A percentile compares a stretch with the other conserved stretches of the same genome.
Evolutionary conservation across 2,113 vertebrate genomes (phyloP).

Genomic region (Rhabdornis inornatus): DNA sequence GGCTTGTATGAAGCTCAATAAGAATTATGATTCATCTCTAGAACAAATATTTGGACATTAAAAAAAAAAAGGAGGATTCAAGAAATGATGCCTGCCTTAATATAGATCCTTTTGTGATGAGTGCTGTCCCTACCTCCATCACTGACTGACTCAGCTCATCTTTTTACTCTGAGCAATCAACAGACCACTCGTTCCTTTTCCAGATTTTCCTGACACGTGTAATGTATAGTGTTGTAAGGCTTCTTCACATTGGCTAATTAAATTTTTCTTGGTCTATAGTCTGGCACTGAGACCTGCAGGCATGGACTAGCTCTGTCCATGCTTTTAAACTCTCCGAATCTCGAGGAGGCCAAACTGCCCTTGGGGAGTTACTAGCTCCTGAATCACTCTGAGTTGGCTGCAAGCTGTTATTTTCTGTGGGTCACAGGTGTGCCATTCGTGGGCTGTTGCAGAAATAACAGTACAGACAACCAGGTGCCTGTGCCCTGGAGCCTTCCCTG

Average conservation of each 20-base stretch:
- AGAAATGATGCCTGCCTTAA: not conserved
- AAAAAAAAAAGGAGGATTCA: not conserved
- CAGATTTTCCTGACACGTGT: not conserved
- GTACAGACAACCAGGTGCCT: not conserved
- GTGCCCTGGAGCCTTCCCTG: not conserved
- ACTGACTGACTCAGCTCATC: not conserved
- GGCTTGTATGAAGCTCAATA: slow-evolving; percentile 1
- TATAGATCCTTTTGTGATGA: not conserved
- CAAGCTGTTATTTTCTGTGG: not conserved
- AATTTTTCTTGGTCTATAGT: not conserved
- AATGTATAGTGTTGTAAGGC: not conserved
- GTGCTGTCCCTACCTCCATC: not conserved
- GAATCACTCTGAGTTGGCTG: not conserved
- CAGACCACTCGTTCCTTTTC: not conserved
- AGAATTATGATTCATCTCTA: slow-evolving; percentile 39
- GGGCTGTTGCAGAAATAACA: not conserved
- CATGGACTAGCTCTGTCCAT: not conserved
- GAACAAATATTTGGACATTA: slow-evolving; percentile 18
- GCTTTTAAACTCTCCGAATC: not conserved
- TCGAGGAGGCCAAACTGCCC: not conserved
- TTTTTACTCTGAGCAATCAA: not conserved
- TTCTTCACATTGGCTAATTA: not conserved
- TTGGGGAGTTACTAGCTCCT: not conserved
- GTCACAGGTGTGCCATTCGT: not conserved
- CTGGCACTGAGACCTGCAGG: not conserved